phyloP scores from a whole-genome alignment of 2,797 vertebrate species.

The Phataginus tetradactyla region DNA sequence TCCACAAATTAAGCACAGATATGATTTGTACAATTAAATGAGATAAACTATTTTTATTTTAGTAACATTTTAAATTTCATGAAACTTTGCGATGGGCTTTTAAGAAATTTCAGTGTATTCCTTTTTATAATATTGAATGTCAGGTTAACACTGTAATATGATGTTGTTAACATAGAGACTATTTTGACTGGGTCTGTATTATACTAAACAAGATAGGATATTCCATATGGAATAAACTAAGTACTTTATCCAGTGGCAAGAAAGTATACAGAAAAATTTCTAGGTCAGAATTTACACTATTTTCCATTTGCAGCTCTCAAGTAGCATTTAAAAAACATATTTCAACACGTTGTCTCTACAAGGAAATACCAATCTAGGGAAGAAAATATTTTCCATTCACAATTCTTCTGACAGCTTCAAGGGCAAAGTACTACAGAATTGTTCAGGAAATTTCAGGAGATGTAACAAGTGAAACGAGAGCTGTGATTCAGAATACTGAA shows the following conservation, averaged over 20 bases:
- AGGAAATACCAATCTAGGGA: slow-evolving; percentile 48
- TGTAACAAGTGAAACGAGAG: background rate
- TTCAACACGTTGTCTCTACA: slow-evolving; percentile 8
- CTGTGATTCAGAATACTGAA: background rate
- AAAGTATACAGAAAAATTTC: background rate
- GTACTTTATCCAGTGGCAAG: slow-evolving; percentile 20
- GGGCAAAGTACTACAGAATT: slow-evolving; percentile 22
- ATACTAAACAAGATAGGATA: background rate
- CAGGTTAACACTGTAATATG: background rate
- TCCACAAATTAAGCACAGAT: background rate
- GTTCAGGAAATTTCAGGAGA: background rate
- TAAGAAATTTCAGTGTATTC: background rate
- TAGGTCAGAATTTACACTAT: slow-evolving; percentile 40
- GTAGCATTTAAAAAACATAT: slow-evolving; percentile 56
- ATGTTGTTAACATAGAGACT: background rate
- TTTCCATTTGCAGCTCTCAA: slow-evolving; percentile 53
- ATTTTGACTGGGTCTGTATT: background rate
- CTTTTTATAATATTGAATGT: background rate
- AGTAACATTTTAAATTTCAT: slow-evolving; percentile 28
- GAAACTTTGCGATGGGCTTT: background rate
- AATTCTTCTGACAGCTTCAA: slow-evolving; percentile 39
- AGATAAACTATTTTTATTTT: slow-evolving; percentile 40
- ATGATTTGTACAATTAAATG: slow-evolving; percentile 15
- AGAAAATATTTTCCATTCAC: slow-evolving; percentile 58
- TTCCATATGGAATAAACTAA: slow-evolving; percentile 1